Conservation (phyloP, 2,113 vertebrate genomes). For the Rhabdornis inornatus region DNA sequence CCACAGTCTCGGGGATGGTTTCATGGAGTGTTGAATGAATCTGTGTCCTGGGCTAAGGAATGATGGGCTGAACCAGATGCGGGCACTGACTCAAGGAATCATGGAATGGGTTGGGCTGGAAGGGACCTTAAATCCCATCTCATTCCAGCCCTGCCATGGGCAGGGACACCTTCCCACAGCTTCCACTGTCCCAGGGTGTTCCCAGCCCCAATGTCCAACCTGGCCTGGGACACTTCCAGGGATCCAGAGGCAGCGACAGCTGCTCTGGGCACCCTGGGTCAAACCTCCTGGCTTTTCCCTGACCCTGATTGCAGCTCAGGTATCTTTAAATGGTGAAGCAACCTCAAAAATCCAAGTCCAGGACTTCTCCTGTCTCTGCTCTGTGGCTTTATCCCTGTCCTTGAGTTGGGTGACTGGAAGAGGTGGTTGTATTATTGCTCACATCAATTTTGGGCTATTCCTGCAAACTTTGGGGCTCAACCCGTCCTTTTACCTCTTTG, state of each 20-base stretch:
- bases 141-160: not conserved
- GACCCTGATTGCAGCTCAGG: not conserved
- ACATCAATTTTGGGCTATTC: not conserved
- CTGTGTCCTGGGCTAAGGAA: not conserved
- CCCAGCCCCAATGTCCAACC: accelerated
- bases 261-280: accelerated
- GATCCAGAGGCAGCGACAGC: not conserved
- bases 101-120: not conserved
- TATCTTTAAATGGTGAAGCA: not conserved
- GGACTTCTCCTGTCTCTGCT: not conserved
- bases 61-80: not conserved
- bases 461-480: not conserved
- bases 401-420: accelerated
- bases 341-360: not conserved
- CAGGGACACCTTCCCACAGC: not conserved
- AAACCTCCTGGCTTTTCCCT: not conserved
- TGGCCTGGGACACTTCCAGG: not conserved
- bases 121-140: not conserved
- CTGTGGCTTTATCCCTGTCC: not conserved
- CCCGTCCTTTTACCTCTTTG: not conserved
- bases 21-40: not conserved
- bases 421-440: not conserved
- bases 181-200: no score
- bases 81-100: not conserved
- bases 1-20: not conserved